Evolutionary conservation across 35 echinoderm and acorn worm species (phyloP), one percentile per base, ranked within the genome.

Genomic region (Eucidaris tribuloides): DNA sequence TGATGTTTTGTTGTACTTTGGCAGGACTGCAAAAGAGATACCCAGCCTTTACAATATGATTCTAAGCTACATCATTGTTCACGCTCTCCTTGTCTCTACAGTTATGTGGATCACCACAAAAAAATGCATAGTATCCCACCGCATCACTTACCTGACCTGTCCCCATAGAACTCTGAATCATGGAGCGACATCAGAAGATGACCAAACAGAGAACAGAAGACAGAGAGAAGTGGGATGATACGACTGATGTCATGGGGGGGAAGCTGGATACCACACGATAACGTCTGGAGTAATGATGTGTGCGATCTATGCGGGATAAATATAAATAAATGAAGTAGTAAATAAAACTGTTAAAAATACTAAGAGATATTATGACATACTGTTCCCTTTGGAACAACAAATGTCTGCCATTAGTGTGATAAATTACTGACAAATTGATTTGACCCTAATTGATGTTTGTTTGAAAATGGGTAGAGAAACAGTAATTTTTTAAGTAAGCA

Each of bases 151-250:
- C 94, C 94, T 58, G 71, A 48, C 23, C 86, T 58, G 83, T 88
- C 76, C 38, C 85, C 89, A 89, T 88, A 65, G 44, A 97, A 97
- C 74, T 97, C 94, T 46, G 89, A 74, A 78, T 97, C 94, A 82
- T 97, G 94, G 15, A 97, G 71, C 31, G 94, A 87, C 71, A 92
- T 72, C 3, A 97, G 79, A 7, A 91, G 85, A 78, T 97, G 94
- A 80, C 89, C 77, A 82, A 97, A 97, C 29, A 97, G 74, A 34
- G 94, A 97, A 62, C 84, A 92, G 85, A 97, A 97, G 34, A 97
- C 81, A 9, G 94, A 92, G 2, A 97, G 63, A 15, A 92, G 89
- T 13, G 94, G 89, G 45, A 97, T 71, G 65, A 97, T 97, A 20
- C 89, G 42, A 28, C 57, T 35, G 24, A 78, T 81, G 62, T 97